phyloP scores from a whole-genome alignment of 2,888 invertebrate genomes.

The Coelinius sp. region DNA sequence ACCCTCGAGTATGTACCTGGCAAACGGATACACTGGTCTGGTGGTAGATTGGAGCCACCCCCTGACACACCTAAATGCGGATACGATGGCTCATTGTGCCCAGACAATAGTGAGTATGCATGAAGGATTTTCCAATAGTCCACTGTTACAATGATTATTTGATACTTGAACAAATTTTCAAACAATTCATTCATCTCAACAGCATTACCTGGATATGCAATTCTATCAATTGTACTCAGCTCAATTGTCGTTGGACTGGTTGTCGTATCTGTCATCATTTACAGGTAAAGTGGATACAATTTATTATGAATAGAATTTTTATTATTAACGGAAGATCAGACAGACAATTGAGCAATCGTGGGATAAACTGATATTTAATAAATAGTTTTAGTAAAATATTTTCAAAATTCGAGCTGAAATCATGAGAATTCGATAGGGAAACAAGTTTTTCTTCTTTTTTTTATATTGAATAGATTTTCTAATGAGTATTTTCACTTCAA shows the following conservation, averaged over 20 bases:
- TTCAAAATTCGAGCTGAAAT: too few species aligned
- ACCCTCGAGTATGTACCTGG: conserved; percentile 81
- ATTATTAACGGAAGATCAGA: background rate
- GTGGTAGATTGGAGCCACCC: conserved; percentile 82
- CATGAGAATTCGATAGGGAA: too few species aligned
- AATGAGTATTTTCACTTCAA: too few species aligned
- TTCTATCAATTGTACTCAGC: conserved; percentile 86
- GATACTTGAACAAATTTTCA: background rate
- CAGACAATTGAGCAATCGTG: too few species aligned
- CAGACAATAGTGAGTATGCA: conserved; percentile 80
- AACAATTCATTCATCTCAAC: conserved; percentile 54
- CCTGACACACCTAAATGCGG: conserved; percentile 94
- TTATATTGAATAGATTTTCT: too few species aligned
- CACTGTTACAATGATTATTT: background rate
- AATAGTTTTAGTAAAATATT: too few species aligned
- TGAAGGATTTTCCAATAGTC: background rate
- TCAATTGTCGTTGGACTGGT: conserved; percentile 81
- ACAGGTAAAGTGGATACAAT: conserved; percentile 75
- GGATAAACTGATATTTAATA: too few species aligned
- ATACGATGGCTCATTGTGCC: conserved; percentile 91
- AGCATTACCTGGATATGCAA: conserved; percentile 89
- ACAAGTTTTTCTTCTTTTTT: too few species aligned
- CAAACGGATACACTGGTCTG: conserved; percentile 89
- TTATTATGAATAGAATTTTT: background rate
- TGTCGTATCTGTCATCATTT: conserved; percentile 82